Conservation (phyloP, 2,113 vertebrate genomes). For the Antechinus stuartii region DNA sequence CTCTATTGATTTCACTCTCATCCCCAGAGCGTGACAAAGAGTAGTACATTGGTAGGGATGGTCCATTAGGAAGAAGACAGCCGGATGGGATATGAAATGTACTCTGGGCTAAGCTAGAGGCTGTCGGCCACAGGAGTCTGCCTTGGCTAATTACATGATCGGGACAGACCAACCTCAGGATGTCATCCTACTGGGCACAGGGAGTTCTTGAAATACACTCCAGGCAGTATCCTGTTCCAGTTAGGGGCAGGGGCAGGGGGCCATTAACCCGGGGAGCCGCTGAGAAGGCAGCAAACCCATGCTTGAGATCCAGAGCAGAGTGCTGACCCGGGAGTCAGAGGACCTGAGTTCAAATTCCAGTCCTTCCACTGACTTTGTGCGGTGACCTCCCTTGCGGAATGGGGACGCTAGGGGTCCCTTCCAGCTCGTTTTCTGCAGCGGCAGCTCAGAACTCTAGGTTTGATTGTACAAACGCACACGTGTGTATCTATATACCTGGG, state of each 20-base stretch:
- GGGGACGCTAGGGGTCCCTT: background rate
- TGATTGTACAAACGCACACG: background rate
- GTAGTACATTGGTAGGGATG: background rate
- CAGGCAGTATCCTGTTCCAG: background rate
- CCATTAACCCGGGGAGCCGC: background rate
- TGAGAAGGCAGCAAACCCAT: background rate
- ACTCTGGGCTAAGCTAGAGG: too few species aligned
- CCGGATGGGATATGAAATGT: background rate
- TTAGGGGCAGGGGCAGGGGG: background rate
- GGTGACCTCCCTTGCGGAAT: background rate
- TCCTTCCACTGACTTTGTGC: background rate
- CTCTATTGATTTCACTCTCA: background rate
- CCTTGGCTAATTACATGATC: background rate
- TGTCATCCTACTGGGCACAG: background rate
- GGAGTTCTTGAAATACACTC: background rate
- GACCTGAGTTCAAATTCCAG: background rate
- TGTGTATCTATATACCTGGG: too few species aligned
- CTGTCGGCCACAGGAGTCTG: background rate
- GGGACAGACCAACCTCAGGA: background rate
- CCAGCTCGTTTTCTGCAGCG: background rate
- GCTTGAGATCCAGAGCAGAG: background rate
- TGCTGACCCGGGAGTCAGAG: background rate
- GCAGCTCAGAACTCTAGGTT: background rate
- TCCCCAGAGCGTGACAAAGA: background rate
- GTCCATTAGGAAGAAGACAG: background rate